Evolutionary conservation across 1,140 invertebrate species (phyloP).

Genomic region (Drosophila willistoni): DNA sequence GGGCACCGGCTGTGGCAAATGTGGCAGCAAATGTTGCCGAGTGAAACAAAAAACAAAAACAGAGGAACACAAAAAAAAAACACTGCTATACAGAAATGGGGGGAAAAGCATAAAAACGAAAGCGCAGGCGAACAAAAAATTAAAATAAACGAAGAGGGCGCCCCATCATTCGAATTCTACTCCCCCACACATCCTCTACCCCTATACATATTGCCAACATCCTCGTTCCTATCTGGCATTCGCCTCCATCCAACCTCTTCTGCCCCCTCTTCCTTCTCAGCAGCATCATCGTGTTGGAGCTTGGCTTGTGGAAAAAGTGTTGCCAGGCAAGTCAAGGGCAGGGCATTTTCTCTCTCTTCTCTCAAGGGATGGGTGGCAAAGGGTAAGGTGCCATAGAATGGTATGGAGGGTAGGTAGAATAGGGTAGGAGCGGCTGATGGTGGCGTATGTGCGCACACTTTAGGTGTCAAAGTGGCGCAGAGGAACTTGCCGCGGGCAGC

Average conservation of each 20-base stretch:
- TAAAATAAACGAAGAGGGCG: slow-evolving; percentile 75
- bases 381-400: no score
- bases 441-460: slow-evolving; percentile 76
- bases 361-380: no score
- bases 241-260: neutral
- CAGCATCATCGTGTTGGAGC: slow-evolving; percentile 14
- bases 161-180: slow-evolving; percentile 12
- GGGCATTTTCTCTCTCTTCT: neutral
- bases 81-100: slow-evolving; percentile 18
- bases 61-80: slow-evolving; percentile 31
- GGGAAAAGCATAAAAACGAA: slow-evolving; percentile 54
- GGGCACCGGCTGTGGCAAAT: slow-evolving; percentile 35
- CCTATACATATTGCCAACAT: no score
- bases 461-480: slow-evolving; percentile 70
- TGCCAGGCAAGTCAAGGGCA: slow-evolving; percentile 54
- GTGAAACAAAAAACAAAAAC: slow-evolving; percentile 25
- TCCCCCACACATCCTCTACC: neutral
- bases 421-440: slow-evolving; percentile 8
- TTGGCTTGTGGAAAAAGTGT: slow-evolving; percentile 38
- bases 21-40: slow-evolving; percentile 69
- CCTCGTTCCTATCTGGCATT: no score
- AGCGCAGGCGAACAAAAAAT: slow-evolving; percentile 76
- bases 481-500: slow-evolving; percentile 46
- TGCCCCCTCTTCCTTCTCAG: neutral
- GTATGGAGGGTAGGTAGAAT: neutral